Percentiles rank a stretch among this genome's conserved stretches.
Conservation (phyloP, 1,140 invertebrate genomes). For the Sipha flava region DNA sequence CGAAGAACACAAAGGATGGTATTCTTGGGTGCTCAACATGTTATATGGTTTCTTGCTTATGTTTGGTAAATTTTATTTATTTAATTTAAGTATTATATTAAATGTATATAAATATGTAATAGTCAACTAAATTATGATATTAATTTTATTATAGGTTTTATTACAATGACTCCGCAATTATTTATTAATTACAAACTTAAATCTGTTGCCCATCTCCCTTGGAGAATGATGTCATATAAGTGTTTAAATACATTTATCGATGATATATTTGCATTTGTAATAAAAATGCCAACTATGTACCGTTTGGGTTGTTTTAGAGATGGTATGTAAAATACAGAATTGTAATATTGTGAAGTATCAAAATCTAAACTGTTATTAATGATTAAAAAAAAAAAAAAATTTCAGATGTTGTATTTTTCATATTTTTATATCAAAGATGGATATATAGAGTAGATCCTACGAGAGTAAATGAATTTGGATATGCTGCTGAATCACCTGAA, state of each 20-base stretch:
- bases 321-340: conserved; percentile 50
- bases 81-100: background rate
- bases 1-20: conserved; percentile 97
- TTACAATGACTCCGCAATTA: conserved; percentile 99
- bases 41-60: conserved; percentile 96
- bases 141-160: conserved; percentile 82
- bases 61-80: conserved; percentile 57
- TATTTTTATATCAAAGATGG: conserved; percentile 96
- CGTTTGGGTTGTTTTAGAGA: conserved; percentile 91
- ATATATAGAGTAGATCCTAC: conserved; percentile 93
- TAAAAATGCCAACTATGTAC: conserved; percentile 99
- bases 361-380: too few species aligned
- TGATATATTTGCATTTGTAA: conserved; percentile 99
- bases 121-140: too few species aligned
- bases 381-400: too few species aligned
- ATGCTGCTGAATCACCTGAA: conserved; percentile 50
- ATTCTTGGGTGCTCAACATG: conserved; percentile 87
- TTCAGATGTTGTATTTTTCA: conserved; percentile 96
- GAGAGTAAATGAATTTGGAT: conserved; percentile 95
- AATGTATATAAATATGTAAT: too few species aligned
- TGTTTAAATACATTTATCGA: conserved; percentile 99
- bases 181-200: conserved; percentile 99
- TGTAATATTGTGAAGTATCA: background rate
- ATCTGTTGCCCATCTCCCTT: conserved; percentile 96
- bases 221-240: conserved; percentile 99